A percentile compares a stretch with the other conserved stretches of the same genome.
Evolutionary conservation across 2,888 invertebrate species (phyloP).

Genomic region (Argyra leucocephala): DNA sequence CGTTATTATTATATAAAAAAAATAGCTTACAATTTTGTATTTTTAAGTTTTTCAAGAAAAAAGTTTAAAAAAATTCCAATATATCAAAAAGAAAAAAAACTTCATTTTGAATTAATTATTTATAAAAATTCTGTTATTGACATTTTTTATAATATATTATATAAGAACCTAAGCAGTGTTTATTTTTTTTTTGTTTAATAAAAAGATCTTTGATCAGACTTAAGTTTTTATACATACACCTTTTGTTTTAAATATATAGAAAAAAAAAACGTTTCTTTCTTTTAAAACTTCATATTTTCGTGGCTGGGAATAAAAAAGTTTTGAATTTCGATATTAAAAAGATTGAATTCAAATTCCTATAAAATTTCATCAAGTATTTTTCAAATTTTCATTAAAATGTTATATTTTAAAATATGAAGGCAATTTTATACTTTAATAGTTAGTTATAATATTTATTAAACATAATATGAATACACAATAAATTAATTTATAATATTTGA

Average conservation of each 20-base stretch:
- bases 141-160: conserved; percentile 6
- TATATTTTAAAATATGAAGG: too few species aligned
- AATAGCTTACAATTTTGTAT: conserved; percentile 6
- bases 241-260: neutral
- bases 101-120: conserved; percentile 6
- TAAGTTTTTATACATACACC: neutral
- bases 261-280: too few species aligned
- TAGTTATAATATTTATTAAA: neutral
- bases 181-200: neutral
- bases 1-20: conserved; percentile 4
- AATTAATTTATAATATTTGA: conserved; percentile 3
- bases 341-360: too few species aligned
- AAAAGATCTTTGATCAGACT: neutral
- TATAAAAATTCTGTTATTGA: conserved; percentile 6
- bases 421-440: too few species aligned
- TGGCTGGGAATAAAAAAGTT: too few species aligned
- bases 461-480: neutral
- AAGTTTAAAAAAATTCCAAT: neutral
- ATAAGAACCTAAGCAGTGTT: conserved; percentile 3
- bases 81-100: conserved; percentile 1
- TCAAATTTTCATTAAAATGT: too few species aligned
- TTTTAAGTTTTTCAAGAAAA: conserved; percentile 3
- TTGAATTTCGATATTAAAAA: too few species aligned
- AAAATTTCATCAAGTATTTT: too few species aligned
- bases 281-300: too few species aligned